Evolutionary conservation across 1,140 invertebrate genomes (phyloP).

Genomic region (Hyphantria cunea): DNA sequence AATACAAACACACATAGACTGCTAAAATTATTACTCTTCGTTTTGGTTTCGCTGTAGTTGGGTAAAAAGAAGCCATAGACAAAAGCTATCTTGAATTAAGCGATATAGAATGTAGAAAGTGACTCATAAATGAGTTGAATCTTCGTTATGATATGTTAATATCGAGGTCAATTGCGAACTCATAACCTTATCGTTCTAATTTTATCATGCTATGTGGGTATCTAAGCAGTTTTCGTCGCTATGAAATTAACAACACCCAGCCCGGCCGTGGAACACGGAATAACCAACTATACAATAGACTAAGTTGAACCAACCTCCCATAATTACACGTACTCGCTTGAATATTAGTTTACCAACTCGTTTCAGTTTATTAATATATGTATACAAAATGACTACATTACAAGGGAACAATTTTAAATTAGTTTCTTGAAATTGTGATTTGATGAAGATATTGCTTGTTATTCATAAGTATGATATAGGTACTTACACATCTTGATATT

Average conservation of each 20-base stretch:
- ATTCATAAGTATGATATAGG: no score
- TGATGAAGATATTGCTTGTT: no score
- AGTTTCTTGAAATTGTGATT: not conserved
- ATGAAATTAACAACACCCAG: not conserved
- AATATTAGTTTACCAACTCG: slow-evolving; percentile 1
- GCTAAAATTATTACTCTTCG: no score
- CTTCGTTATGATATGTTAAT: not conserved
- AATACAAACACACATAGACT: no score
- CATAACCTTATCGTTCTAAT: not conserved
- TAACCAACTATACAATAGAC: not conserved
- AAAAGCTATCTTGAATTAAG: no score
- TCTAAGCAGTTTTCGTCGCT: slow-evolving; percentile 7
- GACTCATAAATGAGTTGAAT: no score
- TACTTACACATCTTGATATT: no score
- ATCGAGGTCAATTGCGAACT: not conserved
- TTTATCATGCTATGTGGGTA: slow-evolving; percentile 3
- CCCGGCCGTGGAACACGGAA: not conserved
- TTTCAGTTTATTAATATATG: slow-evolving; percentile 1
- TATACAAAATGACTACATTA: not conserved
- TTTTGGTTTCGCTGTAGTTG: no score
- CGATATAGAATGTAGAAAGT: no score
- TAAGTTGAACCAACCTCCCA: not conserved
- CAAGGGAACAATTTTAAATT: not conserved
- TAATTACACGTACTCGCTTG: slow-evolving; percentile 3
- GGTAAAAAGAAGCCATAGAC: no score